phyloP scores from a whole-genome alignment of 1,140 invertebrate species.

The Gonatopus flavifemur region DNA sequence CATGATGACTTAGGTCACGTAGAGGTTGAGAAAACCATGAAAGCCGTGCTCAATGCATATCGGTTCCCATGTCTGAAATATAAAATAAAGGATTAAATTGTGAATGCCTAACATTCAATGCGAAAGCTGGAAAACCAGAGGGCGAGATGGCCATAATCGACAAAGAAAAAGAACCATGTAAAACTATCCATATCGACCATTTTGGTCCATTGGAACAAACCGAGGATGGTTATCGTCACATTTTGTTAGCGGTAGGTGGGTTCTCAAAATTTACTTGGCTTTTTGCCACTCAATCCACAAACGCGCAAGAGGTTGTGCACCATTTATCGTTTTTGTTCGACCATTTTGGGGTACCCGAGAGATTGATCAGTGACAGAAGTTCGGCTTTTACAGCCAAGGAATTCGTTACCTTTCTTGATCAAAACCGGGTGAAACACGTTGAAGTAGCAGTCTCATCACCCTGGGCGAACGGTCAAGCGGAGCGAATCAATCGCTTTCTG shows the following conservation, averaged over 20 bases:
- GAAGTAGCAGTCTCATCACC: not conserved
- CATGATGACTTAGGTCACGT: not conserved
- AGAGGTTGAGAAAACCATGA: too few relatives aligned
- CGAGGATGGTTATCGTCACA: not conserved
- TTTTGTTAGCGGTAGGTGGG: not conserved
- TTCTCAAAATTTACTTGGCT: not conserved
- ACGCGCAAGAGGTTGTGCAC: too few relatives aligned
- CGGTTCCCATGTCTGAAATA: not conserved
- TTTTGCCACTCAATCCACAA: not conserved
- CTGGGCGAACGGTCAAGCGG: too few relatives aligned
- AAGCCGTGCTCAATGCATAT: not conserved
- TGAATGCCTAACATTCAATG: not conserved
- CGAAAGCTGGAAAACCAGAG: not conserved
- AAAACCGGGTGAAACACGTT: not conserved
- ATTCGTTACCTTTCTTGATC: not conserved
- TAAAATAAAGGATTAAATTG: not conserved
- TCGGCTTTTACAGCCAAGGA: not conserved
- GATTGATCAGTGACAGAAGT: not conserved
- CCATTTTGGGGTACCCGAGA: not conserved
- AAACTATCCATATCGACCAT: not conserved
- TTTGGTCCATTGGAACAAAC: not conserved
- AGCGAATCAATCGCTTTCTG: not conserved
- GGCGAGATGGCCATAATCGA: not conserved
- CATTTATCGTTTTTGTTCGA: too few relatives aligned
- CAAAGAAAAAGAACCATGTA: not conserved